These are phyloP conservation scores for Tangara arthus DNA, from an alignment of 2,797 vertebrate species.

Conservation along the genomic window DNA sequence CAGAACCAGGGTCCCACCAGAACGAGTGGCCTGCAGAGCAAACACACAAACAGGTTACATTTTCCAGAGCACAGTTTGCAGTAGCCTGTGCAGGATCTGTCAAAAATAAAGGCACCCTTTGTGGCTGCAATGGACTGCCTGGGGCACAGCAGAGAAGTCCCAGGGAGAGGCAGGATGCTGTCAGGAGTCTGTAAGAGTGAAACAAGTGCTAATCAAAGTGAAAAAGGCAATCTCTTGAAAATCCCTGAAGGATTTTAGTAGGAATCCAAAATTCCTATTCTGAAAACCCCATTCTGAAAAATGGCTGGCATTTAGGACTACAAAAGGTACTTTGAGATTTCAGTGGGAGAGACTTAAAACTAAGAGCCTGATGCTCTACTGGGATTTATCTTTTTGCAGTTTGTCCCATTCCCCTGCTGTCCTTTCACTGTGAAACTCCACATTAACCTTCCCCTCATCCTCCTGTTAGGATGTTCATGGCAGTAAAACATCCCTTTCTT, in stretches of 20 bases:
- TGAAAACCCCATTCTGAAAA: neutral
- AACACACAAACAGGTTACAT: neutral
- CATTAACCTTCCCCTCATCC: neutral
- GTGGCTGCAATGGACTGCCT: neutral
- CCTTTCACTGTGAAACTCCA: neutral
- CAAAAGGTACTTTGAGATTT: neutral
- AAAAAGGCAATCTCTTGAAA: neutral
- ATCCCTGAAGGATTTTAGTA: neutral
- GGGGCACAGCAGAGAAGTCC: neutral
- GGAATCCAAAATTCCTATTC: neutral
- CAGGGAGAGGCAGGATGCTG: neutral
- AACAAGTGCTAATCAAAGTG: neutral
- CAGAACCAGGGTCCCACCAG: constrained; percentile 89
- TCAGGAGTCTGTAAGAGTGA: neutral
- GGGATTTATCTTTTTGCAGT: neutral
- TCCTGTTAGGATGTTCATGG: neutral
- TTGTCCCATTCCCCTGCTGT: neutral
- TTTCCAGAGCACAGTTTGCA: neutral
- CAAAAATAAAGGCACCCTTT: neutral
- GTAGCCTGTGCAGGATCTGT: neutral
- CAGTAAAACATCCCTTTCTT: neutral
- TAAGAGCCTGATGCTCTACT: neutral
- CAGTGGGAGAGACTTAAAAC: neutral
- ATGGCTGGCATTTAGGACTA: neutral
- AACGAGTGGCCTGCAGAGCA: constrained; percentile 82